A percentile compares a stretch with the other conserved stretches of the same genome.
Evolutionary conservation across 1,140 invertebrate genomes (phyloP).

Genomic region (Drosophila novamexicana): DNA sequence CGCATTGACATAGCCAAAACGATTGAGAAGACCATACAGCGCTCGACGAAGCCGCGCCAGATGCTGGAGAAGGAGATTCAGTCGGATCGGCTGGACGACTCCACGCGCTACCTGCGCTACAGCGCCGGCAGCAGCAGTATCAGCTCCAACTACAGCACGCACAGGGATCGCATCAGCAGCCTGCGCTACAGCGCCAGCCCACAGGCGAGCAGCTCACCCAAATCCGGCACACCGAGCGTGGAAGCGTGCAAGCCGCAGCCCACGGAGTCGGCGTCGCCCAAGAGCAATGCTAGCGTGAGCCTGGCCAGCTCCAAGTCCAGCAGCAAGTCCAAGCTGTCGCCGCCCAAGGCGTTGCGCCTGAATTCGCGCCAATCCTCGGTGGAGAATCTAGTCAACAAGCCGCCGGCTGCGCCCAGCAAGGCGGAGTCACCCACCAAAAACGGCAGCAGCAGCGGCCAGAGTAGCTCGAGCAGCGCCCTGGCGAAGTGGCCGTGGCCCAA

Average conservation of each 20-base stretch:
- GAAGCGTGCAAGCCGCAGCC: conserved; percentile 3
- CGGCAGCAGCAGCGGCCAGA: conserved; percentile 40
- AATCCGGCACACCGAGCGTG: conserved; percentile 20
- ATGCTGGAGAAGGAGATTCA: conserved; percentile 89
- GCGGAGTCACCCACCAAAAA: conserved; percentile 83
- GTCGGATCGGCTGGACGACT: conserved; percentile 88
- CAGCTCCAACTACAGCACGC: conserved; percentile 88
- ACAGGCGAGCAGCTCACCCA: conserved; percentile 32
- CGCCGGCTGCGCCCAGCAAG: conserved; percentile 86
- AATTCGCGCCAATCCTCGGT: conserved; percentile 76
- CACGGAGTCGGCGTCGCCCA: background rate
- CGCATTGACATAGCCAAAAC: conserved; percentile 89
- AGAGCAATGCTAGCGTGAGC: conserved; percentile 18
- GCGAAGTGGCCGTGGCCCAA: conserved; percentile 86
- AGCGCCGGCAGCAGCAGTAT: conserved; percentile 85
- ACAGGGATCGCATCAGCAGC: conserved; percentile 86
- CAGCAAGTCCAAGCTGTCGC: conserved; percentile 75
- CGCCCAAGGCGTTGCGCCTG: conserved; percentile 67
- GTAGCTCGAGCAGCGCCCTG: conserved; percentile 64
- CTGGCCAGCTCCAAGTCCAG: conserved; percentile 19
- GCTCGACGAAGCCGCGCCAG: conserved; percentile 85
- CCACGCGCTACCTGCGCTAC: conserved; percentile 87
- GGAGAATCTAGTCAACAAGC: conserved; percentile 79
- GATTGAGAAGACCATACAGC: conserved; percentile 88
- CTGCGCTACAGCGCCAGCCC: conserved; percentile 75